Percentiles rank a stretch among this genome's conserved stretches.
Evolutionary conservation across 2,797 vertebrate species (phyloP).

Genomic region (Premnoplex brunnescens): DNA sequence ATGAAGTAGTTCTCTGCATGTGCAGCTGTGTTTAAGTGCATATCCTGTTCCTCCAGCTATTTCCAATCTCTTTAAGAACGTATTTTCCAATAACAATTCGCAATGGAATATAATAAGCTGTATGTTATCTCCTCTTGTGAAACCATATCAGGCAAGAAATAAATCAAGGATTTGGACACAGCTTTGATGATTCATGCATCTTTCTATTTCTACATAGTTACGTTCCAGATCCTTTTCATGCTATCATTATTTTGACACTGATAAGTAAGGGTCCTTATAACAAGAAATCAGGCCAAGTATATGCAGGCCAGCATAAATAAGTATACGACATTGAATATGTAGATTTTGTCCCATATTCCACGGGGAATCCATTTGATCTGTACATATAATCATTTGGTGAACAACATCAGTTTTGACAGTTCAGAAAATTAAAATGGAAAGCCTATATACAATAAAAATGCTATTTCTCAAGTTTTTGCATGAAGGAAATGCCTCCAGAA

Average conservation of each 20-base stretch:
- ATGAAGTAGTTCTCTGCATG: not conserved
- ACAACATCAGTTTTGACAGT: not conserved
- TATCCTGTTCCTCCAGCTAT: not conserved
- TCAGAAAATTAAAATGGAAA: conserved; percentile 33
- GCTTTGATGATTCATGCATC: not conserved
- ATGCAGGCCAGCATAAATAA: not conserved
- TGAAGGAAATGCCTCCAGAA: not conserved
- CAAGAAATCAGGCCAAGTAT: not conserved
- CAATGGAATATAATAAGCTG: not conserved
- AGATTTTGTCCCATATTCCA: conserved; percentile 18
- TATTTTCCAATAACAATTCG: not conserved
- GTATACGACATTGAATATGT: not conserved
- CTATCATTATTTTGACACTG: not conserved
- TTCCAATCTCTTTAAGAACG: not conserved
- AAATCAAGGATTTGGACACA: not conserved
- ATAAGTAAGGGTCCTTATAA: not conserved
- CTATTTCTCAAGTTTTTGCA: not conserved
- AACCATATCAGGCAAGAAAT: not conserved
- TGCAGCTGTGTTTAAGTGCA: not conserved
- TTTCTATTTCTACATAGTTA: not conserved
- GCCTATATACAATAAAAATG: not conserved
- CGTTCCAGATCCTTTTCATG: not conserved
- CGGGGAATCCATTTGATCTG: not conserved
- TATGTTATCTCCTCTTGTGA: not conserved
- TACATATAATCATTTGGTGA: not conserved